Evolutionary conservation across 1,140 invertebrate species (phyloP), one percentile per base, ranked within the genome.

Genomic region (Drosophila tsacasi): DNA sequence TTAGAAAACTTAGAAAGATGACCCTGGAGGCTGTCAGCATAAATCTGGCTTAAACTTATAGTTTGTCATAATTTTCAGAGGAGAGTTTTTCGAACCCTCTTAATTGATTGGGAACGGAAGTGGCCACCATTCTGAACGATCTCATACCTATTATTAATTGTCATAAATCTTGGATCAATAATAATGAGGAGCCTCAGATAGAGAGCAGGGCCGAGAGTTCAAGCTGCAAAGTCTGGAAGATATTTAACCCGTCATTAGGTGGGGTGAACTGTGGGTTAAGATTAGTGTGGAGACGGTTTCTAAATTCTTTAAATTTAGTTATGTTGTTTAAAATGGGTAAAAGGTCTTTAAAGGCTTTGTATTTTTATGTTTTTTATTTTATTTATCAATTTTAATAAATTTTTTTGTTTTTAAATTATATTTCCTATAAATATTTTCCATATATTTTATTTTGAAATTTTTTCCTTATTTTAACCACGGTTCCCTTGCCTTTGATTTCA

Each of bases 141-240:
- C 64, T 39, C 58, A 92, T 82, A 90, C 85, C 91, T 91, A 84
- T 92, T 92, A 92, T 92, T 92, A 92, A 84, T 91, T 92, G 90
- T 75, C 90, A 92, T 92, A 92, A 92, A 92, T 92, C 91, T 91
- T 91, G 78, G 55, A 27, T 52, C 54, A 73, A 79, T 92, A 90
- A 79, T 76, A 73, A 74, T 68, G 83, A 87, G 62, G 40, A 60
- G 17, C 0, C 15, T 15, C 46, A 9, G 15, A 15, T 23, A 9
- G 13, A 15, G 46, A 9, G 32, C 52, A 23, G 60, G 35, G 73
- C 73, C 75, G 30, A 81, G 84, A 81, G 81, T 52, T 79, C 81
- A 90, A 89, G 84, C 84, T 89, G 84, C 84, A 89, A 89, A 63
- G 42, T 78, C 39, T 6, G n/a, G 15, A 57, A 69, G 64, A 57